phyloP scores from a whole-genome alignment of 1,140 invertebrate species.

The Tetraneura akinire region DNA sequence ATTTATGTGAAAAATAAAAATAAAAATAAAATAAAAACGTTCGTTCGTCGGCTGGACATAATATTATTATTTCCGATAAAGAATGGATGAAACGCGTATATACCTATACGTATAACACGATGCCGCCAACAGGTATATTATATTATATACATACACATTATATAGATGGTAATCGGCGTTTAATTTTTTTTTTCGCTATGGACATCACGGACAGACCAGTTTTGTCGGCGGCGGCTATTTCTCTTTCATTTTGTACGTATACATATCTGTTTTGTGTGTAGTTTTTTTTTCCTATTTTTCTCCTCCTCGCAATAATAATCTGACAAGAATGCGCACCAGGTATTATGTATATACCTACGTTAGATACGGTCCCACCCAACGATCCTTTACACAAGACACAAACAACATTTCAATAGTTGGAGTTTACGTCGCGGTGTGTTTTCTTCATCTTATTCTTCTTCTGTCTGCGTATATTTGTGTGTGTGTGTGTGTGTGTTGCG shows the following conservation, averaged over 20 bases:
- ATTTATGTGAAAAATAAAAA: too few relatives aligned
- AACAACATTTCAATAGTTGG: constrained; percentile 45
- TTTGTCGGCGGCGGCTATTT: constrained; percentile 47
- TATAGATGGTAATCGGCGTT: constrained; percentile 46
- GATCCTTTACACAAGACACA: too few relatives aligned
- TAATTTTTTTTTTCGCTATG: constrained; percentile 48
- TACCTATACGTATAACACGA: neutral
- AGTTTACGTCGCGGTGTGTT: neutral
- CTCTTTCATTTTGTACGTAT: constrained; percentile 38
- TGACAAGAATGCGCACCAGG: constrained; percentile 51
- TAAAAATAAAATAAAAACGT: neutral
- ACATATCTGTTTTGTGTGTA: constrained; percentile 10
- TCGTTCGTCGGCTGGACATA: constrained; percentile 10
- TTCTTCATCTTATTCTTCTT: constrained; percentile 26
- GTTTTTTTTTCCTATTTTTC: constrained; percentile 34
- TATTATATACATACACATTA: too few relatives aligned
- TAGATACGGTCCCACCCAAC: constrained; percentile 50
- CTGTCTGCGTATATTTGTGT: too few relatives aligned
- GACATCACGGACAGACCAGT: constrained; percentile 47
- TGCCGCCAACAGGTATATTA: constrained; percentile 3
- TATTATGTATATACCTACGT: constrained; percentile 50
- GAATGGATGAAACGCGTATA: constrained; percentile 31
- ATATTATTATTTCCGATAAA: constrained; percentile 49
- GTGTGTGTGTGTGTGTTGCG: too few relatives aligned
- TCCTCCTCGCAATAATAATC: constrained; percentile 50